Evolutionary conservation across 2,888 invertebrate species (phyloP).

Genomic region (Tiphia femorata): DNA sequence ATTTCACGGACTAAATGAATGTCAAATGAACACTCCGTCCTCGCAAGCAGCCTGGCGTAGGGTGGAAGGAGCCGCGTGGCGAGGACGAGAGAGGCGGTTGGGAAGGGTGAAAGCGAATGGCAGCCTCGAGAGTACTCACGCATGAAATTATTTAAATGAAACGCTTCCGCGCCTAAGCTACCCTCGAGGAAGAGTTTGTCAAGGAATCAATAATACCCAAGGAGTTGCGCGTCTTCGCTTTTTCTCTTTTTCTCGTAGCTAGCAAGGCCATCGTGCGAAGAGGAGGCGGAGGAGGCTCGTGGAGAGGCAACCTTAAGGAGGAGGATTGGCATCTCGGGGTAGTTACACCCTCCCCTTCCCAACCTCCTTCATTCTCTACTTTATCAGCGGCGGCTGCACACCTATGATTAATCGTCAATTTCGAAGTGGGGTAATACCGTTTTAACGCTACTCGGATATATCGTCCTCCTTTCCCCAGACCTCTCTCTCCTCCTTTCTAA

Average conservation of each 20-base stretch:
- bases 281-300: not conserved
- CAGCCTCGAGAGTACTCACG: conserved; percentile 34
- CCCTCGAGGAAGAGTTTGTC: conserved; percentile 28
- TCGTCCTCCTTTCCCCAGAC: conserved; percentile 22
- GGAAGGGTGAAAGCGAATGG: conserved; percentile 19
- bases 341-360: not conserved
- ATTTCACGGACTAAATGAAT: conserved; percentile 47
- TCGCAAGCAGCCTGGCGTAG: not conserved
- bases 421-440: conserved; percentile 41
- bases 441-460: conserved; percentile 41
- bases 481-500: not conserved
- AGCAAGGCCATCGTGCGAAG: not conserved
- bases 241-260: not conserved
- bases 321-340: not conserved
- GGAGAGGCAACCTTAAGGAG: not conserved
- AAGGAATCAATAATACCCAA: conserved; percentile 41
- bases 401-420: conserved; percentile 50
- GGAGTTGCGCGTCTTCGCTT: not conserved
- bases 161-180: conserved; percentile 39
- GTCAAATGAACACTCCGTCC: conserved; percentile 43
- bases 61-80: not conserved
- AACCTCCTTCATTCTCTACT: conserved; percentile 1
- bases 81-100: not conserved
- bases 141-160: conserved; percentile 55
- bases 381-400: conserved; percentile 21